Evolutionary conservation across 2,113 vertebrate genomes (phyloP).

Genomic region (Neolamprologus sp.): DNA sequence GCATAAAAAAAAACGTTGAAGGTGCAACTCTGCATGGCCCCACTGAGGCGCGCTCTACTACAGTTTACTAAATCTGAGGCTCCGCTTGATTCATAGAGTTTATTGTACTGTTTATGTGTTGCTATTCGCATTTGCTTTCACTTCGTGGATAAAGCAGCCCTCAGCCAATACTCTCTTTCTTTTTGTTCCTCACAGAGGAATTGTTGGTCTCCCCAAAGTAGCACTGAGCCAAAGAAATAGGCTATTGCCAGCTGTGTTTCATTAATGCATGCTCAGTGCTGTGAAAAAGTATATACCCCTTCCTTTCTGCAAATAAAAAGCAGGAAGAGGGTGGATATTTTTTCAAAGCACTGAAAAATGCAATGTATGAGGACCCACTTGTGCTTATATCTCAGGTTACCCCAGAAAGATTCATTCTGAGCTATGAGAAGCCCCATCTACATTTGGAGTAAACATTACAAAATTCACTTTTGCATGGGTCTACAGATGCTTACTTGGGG

Average conservation of each 20-base stretch:
- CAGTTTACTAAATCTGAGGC: neutral
- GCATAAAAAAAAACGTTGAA: neutral
- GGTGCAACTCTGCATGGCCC: neutral
- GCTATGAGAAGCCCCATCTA: neutral
- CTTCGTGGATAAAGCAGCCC: neutral
- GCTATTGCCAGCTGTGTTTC: neutral
- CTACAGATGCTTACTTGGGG: neutral
- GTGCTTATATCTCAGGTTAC: neutral
- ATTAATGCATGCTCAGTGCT: neutral
- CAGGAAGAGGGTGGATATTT: neutral
- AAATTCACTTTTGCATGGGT: neutral
- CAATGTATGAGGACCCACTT: neutral
- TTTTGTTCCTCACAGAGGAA: neutral
- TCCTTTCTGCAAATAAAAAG: neutral
- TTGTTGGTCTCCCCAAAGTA: neutral
- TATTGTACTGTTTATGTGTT: neutral
- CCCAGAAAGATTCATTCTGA: neutral
- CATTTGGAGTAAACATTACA: neutral
- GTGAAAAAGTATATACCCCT: neutral
- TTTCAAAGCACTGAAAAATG: neutral
- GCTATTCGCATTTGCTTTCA: neutral
- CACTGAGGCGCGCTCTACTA: constrained; percentile 4
- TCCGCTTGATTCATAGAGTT: neutral
- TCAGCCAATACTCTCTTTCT: neutral
- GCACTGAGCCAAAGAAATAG: neutral